These are phyloP conservation scores for Centroberyx gerrardi DNA, from an alignment of 2,797 vertebrate species.

Conservation along the genomic window DNA sequence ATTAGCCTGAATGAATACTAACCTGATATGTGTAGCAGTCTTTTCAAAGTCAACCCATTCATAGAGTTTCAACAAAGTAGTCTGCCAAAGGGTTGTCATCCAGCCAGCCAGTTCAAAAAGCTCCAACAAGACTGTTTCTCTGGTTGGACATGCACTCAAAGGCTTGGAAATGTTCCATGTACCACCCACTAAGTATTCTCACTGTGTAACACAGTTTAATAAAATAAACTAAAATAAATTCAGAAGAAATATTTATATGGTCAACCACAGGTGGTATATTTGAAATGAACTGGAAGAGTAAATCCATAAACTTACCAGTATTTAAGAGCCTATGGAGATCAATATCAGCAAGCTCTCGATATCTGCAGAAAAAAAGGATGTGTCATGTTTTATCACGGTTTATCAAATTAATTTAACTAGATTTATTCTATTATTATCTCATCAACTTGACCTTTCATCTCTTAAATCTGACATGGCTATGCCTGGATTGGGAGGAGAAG, in stretches of 20 bases:
- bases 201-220: no score
- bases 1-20: no score
- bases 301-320: neutral
- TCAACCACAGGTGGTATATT: neutral
- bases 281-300: neutral
- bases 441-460: no score
- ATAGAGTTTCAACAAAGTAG: neutral
- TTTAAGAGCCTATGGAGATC: neutral
- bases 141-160: neutral
- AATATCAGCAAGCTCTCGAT: neutral
- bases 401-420: no score
- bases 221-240: neutral
- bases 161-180: neutral
- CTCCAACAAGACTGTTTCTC: neutral
- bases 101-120: neutral
- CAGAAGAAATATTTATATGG: neutral
- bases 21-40: neutral
- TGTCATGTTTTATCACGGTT: no score
- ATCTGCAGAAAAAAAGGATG: neutral
- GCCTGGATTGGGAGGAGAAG: no score
- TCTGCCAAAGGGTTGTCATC: neutral
- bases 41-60: neutral
- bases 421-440: no score
- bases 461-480: no score
- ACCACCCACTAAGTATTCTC: neutral